These are phyloP conservation scores for Drosophila antonietae DNA, from an alignment of 2,888 invertebrate species.

Conservation along the genomic window DNA sequence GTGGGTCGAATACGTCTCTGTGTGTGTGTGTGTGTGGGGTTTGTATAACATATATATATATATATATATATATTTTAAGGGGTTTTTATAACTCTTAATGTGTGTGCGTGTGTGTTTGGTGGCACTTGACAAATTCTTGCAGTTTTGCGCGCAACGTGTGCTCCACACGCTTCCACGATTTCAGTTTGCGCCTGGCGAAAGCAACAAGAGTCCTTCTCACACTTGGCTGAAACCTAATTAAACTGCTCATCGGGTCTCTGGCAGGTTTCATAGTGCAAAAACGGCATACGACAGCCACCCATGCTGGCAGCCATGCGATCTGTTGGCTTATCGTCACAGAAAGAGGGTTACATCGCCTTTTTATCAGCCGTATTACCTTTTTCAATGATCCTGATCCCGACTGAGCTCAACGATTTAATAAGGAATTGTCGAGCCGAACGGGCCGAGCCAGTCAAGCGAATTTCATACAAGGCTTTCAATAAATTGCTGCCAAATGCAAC, in stretches of 20 bases:
- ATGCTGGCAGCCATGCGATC: constrained; percentile 25
- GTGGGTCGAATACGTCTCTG: constrained; percentile 29
- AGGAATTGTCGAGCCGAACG: constrained; percentile 33
- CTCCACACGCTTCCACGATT: constrained; percentile 57
- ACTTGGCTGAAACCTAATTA: constrained; percentile 68
- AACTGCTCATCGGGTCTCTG: constrained; percentile 51
- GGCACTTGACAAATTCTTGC: constrained; percentile 76
- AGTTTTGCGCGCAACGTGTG: constrained; percentile 68
- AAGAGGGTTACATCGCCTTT: constrained; percentile 31
- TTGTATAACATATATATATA: constrained; percentile 48
- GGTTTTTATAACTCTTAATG: constrained; percentile 38
- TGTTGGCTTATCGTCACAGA: constrained; percentile 42
- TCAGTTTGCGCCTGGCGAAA: constrained; percentile 58
- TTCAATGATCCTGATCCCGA: constrained; percentile 35
- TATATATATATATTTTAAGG: constrained; percentile 48
- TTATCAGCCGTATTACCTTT: constrained; percentile 47
- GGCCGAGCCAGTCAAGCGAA: constrained; percentile 25
- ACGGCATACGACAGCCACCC: constrained; percentile 24
- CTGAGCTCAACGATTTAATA: constrained; percentile 51
- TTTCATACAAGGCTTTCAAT: constrained; percentile 68
- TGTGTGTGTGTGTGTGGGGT: constrained; percentile 17
- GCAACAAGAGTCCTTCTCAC: constrained; percentile 55
- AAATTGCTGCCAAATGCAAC: constrained; percentile 65
- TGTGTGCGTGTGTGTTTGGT: constrained; percentile 24
- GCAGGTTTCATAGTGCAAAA: constrained; percentile 4